Percentiles rank a stretch among this genome's conserved stretches.
phyloP scores from a whole-genome alignment of 2,113 vertebrate genomes.

The Gadus chalcogrammus region DNA sequence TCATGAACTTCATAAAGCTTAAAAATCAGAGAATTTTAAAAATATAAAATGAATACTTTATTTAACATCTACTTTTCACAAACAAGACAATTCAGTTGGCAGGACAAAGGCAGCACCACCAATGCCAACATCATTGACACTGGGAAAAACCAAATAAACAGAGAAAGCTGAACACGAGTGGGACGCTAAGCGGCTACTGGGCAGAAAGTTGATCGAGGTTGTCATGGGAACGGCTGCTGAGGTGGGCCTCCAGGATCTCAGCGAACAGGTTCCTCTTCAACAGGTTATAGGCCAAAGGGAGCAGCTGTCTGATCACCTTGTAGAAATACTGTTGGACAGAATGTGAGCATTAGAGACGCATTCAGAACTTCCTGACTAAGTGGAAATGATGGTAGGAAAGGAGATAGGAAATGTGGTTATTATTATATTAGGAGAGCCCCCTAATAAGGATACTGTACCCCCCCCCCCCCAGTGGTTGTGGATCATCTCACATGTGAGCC shows the following conservation, averaged over 20 bases:
- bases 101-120: slow-evolving; percentile 46
- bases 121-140: slow-evolving; percentile 42
- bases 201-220: slow-evolving; percentile 76
- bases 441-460: no score
- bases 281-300: slow-evolving; percentile 91
- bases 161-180: slow-evolving; percentile 34
- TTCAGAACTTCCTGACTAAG: no score
- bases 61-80: slow-evolving; percentile 64
- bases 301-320: slow-evolving; percentile 88
- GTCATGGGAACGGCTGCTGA: slow-evolving; percentile 77
- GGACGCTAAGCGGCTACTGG: slow-evolving; percentile 42
- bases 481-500: slow-evolving; percentile 86
- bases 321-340: slow-evolving; percentile 84
- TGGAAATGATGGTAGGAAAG: no score
- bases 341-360: not conserved
- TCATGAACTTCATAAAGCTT: no score
- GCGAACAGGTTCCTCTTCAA: slow-evolving; percentile 86
- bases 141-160: slow-evolving; percentile 23
- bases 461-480: no score
- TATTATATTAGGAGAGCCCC: no score
- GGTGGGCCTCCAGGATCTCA: slow-evolving; percentile 85
- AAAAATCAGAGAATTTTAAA: slow-evolving; percentile 10
- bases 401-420: no score
- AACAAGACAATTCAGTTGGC: slow-evolving; percentile 37
- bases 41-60: slow-evolving; percentile 67